Percentiles rank a stretch among this genome's conserved stretches.
phyloP scores from a whole-genome alignment of 2,888 invertebrate species.

The Aleiodes testaceus region DNA sequence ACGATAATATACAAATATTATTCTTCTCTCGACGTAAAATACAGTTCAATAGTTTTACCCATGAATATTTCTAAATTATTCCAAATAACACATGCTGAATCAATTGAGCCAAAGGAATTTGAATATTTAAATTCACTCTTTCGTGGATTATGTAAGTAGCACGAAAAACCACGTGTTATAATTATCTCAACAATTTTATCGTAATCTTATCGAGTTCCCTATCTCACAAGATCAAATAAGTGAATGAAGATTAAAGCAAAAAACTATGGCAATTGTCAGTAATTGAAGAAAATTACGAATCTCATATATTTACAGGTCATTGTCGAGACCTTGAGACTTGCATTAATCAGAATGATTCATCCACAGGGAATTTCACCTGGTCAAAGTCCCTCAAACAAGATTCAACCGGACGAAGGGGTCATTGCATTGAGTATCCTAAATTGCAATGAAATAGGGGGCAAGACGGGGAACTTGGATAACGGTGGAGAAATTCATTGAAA shows the following conservation, averaged over 20 bases:
- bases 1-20: conserved; percentile 2
- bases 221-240: too few species aligned
- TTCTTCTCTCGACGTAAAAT: background rate
- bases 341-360: conserved; percentile 48
- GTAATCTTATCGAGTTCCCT: too few species aligned
- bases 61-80: background rate
- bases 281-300: too few species aligned
- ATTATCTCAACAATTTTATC: too few species aligned
- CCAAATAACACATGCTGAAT: conserved; percentile 19
- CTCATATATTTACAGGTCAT: conserved; percentile 51
- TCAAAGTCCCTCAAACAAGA: conserved; percentile 24
- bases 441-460: conserved; percentile 13
- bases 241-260: too few species aligned
- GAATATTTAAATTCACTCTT: background rate
- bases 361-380: conserved; percentile 39
- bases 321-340: conserved; percentile 60
- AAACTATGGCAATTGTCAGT: too few species aligned
- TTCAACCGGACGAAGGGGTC: conserved; percentile 35
- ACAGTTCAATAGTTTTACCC: conserved; percentile 13
- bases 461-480: conserved; percentile 20
- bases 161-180: background rate
- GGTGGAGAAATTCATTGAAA: background rate
- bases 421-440: conserved; percentile 24
- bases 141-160: background rate
- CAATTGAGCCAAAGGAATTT: too few species aligned